Base-by-base conservation (phyloP, 2,113 vertebrate genomes). In the Hemichromis elongatus region DNA sequence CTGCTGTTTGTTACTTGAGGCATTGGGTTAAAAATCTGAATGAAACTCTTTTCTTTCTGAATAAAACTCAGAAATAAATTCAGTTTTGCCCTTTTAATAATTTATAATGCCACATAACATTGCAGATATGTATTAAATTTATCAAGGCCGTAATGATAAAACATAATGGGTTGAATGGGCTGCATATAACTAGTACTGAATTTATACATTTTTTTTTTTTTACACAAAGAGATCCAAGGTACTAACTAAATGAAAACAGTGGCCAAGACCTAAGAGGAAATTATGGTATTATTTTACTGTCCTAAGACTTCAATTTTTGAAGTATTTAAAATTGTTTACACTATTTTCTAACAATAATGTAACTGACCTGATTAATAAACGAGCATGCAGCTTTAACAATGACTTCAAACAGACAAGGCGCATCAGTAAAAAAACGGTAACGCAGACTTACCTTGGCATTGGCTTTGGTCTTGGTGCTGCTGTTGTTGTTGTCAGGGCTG, bases 381-480 rank as follows among this genome's bases (percentile, higher is more conserved):
- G 19, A 19, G 16, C 47, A 4, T 52, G 19, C 18, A 52, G 18
- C 47, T 19, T 52, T 52, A 52, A 19, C 42, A 30, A 5, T n/a
- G 7, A 82, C 53, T n/a, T 57, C 21, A 80, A 35, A 37, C 35
- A 73, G 2, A 28, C 33, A 57, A 33, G 35, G 55, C 1, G 2
- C 2, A 47, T 47, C 6, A 26, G 37, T 21, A 24, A 82, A 66
- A 11, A 24, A 21, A 6, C 28, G 1, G 16, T 18, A 1, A n/a
- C 2, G 6, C 10, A 59, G 55, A 78, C 97, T 88, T 82, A 99
- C 98, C 97, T 97, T 96, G 80, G 87, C 19, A 0, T 89, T 79
- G 5, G 33, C 81, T 56, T 90, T 95, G 88, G 91, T 70, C 81
- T 94, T 96, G 28, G 26, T 89, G 90, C 96, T 97, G 96, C 92